Conservation (phyloP, 2,113 vertebrate species). For the Dicentrarchus labrax region DNA sequence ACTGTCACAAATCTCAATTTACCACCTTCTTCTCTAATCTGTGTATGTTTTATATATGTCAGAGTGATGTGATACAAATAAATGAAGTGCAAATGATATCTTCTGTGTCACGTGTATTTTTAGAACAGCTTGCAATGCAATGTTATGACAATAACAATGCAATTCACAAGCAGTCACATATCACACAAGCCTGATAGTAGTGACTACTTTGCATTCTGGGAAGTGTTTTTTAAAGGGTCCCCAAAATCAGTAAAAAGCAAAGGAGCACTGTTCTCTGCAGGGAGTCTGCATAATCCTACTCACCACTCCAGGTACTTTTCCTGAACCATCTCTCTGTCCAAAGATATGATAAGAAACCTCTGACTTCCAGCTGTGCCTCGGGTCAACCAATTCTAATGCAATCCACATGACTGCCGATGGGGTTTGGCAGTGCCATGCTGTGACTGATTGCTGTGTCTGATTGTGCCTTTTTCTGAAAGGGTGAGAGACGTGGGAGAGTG, state of each 20-base stretch:
- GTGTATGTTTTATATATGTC: conserved; percentile 53
- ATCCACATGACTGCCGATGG: conserved; percentile 59
- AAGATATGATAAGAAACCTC: conserved; percentile 68
- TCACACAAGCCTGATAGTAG: neutral
- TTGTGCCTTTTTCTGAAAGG: conserved; percentile 3
- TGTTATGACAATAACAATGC: neutral
- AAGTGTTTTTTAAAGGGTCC: conserved; percentile 21
- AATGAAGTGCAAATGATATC: conserved; percentile 66
- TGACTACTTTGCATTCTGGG: conserved; percentile 4
- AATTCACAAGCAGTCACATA: neutral
- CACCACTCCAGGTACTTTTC: conserved; percentile 55
- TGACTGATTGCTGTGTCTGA: conserved; percentile 57
- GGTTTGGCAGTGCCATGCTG: conserved; percentile 45
- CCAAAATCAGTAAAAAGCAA: neutral
- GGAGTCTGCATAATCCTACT: conserved; percentile 38
- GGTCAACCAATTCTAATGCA: conserved; percentile 59
- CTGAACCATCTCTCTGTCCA: conserved; percentile 37
- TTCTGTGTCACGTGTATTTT: conserved; percentile 53
- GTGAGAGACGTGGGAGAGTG: neutral
- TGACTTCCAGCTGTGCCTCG: conserved; percentile 43
- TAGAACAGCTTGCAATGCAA: neutral
- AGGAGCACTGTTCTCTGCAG: conserved; percentile 11
- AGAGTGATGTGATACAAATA: conserved; percentile 70
- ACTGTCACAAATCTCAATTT: conserved; percentile 22
- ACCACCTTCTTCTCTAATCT: conserved; percentile 34